phyloP scores from a whole-genome alignment of 2,888 invertebrate species.

The Blastobasis lacticolella region DNA sequence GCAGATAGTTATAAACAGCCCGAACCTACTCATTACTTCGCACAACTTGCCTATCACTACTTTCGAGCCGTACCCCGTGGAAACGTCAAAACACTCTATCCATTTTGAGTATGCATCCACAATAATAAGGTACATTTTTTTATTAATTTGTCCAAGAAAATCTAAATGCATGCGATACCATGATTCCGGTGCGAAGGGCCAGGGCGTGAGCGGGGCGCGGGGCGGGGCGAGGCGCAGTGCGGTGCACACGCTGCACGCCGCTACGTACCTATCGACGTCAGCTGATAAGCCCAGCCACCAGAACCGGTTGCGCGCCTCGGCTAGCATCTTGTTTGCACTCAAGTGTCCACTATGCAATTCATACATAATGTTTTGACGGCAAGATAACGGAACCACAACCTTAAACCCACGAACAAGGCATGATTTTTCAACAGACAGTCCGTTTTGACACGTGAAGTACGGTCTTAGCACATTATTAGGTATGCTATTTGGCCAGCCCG shows the following conservation, averaged over 20 bases:
- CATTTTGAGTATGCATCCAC: no score
- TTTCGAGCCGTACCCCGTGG: no score
- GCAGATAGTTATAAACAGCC: no score
- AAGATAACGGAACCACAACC: background rate
- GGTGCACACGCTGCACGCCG: background rate
- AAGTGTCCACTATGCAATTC: constrained; percentile 2
- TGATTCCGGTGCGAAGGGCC: background rate
- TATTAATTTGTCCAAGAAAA: constrained; percentile 14
- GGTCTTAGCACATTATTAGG: background rate
- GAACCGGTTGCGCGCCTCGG: background rate
- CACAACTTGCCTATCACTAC: no score
- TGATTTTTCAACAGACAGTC: background rate
- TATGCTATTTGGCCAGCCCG: constrained; percentile 7
- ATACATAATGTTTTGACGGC: background rate
- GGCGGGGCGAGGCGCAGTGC: background rate
- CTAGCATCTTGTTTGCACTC: background rate
- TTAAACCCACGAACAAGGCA: constrained; percentile 1
- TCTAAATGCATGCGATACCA: constrained; percentile 9
- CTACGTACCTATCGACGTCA: background rate
- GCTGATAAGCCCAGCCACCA: constrained; percentile 1
- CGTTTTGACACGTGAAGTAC: background rate
- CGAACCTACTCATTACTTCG: no score
- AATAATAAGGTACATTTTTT: no score
- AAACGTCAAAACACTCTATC: no score
- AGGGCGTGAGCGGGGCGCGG: constrained; percentile 1